Percentiles rank a stretch among this genome's conserved stretches.
Conservation (phyloP, 2,113 vertebrate genomes). For the Leuciscus idus region DNA sequence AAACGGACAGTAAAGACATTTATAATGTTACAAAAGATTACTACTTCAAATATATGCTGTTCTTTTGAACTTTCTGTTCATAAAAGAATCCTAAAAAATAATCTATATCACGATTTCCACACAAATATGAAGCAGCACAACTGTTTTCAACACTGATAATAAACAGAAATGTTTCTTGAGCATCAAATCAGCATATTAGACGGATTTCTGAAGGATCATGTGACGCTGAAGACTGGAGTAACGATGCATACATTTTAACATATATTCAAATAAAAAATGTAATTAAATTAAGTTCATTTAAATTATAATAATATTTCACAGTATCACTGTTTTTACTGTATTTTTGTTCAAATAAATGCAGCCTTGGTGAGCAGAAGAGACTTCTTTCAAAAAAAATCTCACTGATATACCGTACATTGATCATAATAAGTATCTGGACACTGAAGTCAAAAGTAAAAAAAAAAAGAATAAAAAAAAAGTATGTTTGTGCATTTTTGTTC, state of each 20-base stretch:
- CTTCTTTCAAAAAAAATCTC: too few species aligned
- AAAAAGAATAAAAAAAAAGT: too few species aligned
- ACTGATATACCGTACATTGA: too few species aligned
- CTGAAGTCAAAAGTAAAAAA: too few species aligned
- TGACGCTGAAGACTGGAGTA: background rate
- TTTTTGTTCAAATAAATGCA: background rate
- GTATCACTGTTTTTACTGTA: background rate
- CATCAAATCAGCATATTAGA: background rate
- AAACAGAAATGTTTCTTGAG: background rate
- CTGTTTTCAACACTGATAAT: background rate
- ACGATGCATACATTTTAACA: background rate
- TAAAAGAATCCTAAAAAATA: too few species aligned
- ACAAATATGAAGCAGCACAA: background rate
- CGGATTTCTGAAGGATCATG: background rate
- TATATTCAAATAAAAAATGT: too few species aligned
- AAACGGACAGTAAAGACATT: background rate
- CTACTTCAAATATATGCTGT: too few species aligned
- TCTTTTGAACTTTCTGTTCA: too few species aligned
- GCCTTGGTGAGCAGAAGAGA: background rate
- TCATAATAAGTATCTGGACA: too few species aligned
- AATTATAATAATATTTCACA: background rate
- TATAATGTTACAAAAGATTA: background rate
- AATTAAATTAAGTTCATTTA: too few species aligned
- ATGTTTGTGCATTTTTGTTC: too few species aligned
- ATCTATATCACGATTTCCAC: background rate